Conservation (phyloP, 1,140 invertebrate species). For the Leptinotarsa texana region DNA sequence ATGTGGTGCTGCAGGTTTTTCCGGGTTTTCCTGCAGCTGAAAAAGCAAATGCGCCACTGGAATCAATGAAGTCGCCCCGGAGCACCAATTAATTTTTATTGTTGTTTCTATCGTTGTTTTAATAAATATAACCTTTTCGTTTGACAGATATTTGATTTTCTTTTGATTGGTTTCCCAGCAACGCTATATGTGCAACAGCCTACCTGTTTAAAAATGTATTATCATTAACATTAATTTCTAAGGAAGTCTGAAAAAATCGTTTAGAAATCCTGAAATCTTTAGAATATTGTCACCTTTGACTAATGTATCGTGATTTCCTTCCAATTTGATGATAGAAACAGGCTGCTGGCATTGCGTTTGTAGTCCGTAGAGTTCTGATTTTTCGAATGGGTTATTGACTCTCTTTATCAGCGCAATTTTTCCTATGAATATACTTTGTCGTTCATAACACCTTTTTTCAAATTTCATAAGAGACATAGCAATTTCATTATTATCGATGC, state of each 20-base stretch:
- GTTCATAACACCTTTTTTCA: slow-evolving; percentile 25
- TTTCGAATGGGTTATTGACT: not conserved
- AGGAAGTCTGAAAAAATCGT: slow-evolving; percentile 1
- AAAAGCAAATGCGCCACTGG: too few relatives aligned
- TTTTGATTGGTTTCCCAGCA: too few relatives aligned
- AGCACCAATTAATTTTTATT: too few relatives aligned
- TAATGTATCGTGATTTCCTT: slow-evolving; percentile 13
- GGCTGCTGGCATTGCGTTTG: not conserved
- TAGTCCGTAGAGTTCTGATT: slow-evolving; percentile 24
- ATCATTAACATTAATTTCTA: too few relatives aligned
- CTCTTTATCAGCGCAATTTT: slow-evolving; percentile 26
- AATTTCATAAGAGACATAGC: slow-evolving; percentile 11
- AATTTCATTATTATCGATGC: slow-evolving; percentile 10
- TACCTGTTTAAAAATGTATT: too few relatives aligned
- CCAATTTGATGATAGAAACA: not conserved
- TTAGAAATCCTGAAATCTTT: not conserved
- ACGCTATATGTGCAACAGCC: too few relatives aligned
- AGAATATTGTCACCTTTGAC: slow-evolving; percentile 5
- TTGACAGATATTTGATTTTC: too few relatives aligned
- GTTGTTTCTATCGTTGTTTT: too few relatives aligned
- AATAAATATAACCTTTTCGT: too few relatives aligned
- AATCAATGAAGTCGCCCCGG: too few relatives aligned
- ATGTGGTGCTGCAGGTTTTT: too few relatives aligned
- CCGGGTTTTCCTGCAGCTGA: too few relatives aligned
- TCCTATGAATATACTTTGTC: slow-evolving; percentile 14